Evolutionary conservation across 2,797 vertebrate species (phyloP), one percentile per base, ranked within the genome.

Genomic region (Sparidentex hasta): DNA sequence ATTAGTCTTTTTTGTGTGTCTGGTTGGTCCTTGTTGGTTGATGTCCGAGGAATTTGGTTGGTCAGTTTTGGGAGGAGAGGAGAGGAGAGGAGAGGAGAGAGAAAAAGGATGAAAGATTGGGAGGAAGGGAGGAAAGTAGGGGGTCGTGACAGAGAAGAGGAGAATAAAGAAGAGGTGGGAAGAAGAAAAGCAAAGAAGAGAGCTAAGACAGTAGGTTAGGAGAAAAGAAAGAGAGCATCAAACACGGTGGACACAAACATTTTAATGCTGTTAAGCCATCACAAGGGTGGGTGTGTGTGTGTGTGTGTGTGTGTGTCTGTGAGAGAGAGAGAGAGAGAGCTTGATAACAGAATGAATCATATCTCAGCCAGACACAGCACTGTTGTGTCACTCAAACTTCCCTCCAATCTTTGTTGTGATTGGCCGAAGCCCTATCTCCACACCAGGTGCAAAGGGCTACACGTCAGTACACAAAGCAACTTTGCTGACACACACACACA

Each of bases 271-370:
- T 72, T 83, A 69, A 78, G 71, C 77, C 75, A 56, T 71, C 43
- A 17, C 33, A 33, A 47, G 20, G 16, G 54, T 11, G 58, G 16
- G 65, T 65, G 46, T n/a, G 33, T 20, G 74, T 52, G 58, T 44
- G 61, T 51, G 27, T 14, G 3, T 58, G 25, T 57, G 25, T 57
- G 25, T 11, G 47, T 51, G 74, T 38, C n/a, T n/a, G n/a, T n/a
- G 77, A 8, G 66, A 6, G 74, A 14, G n/a, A 14, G 66, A 20
- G 74, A 43, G 69, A n/a, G 62, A 70, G 46, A 2, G 21, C 71
- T 76, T 0, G 87, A 93, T 89, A 94, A 91, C 86, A 83, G 72
- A 90, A 85, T 92, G 87, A 94, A 94, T 94, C 89, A 74, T 94
- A 94, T 94, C 94, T 95, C 83, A 55, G 72, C 84, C 86, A 93